Evolutionary conservation across 1,140 invertebrate genomes (phyloP).

Genomic region (Magallana gigas): DNA sequence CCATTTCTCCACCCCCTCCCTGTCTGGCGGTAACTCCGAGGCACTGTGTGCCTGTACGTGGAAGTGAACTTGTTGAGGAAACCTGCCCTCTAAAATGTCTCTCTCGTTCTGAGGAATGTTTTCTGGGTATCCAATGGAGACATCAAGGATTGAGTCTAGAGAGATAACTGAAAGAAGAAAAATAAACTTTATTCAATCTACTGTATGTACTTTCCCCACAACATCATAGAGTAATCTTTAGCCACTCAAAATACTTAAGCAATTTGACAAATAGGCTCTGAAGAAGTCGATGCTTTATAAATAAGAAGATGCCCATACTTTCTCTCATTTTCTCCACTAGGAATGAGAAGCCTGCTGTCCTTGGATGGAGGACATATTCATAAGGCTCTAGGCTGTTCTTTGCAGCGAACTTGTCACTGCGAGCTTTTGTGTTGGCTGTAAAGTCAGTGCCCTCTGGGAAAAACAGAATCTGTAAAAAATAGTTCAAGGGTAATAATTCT

Average conservation of each 20-base stretch:
- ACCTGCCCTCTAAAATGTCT: slow-evolving; percentile 70
- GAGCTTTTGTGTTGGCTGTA: slow-evolving; percentile 85
- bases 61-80: slow-evolving; percentile 75
- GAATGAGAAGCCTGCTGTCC: slow-evolving; percentile 90
- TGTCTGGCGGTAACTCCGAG: slow-evolving; percentile 54
- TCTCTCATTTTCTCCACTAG: slow-evolving; percentile 84
- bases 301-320: slow-evolving; percentile 74
- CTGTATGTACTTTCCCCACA: neutral
- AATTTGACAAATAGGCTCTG: too few species aligned
- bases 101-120: slow-evolving; percentile 71
- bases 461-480: slow-evolving; percentile 83
- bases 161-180: slow-evolving; percentile 63
- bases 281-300: too few species aligned
- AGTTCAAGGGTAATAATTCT: neutral
- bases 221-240: too few species aligned
- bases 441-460: slow-evolving; percentile 95
- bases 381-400: slow-evolving; percentile 86
- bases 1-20: slow-evolving; percentile 67
- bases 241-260: too few species aligned
- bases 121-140: slow-evolving; percentile 73
- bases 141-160: slow-evolving; percentile 73
- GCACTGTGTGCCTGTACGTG: slow-evolving; percentile 62
- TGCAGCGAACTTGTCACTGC: slow-evolving; percentile 87
- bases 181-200: slow-evolving; percentile 27
- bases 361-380: slow-evolving; percentile 89